Base-by-base conservation (phyloP, 2,113 vertebrate genomes). In the Bettongia penicillata region DNA sequence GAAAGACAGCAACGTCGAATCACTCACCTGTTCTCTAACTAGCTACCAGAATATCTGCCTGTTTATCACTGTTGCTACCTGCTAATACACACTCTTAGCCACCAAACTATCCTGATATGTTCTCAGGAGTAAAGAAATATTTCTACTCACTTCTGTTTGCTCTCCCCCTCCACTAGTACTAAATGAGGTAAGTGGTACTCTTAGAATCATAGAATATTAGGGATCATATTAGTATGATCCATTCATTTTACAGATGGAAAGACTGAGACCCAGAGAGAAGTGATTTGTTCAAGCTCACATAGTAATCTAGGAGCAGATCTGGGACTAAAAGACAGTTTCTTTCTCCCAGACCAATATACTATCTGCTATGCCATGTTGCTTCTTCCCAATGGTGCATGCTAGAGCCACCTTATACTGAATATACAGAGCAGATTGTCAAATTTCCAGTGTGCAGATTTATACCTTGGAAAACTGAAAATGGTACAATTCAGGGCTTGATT, bases 241-340 rank as follows among this genome's bases (percentile, higher is more conserved):
- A 95, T 25, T 68, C 37, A 10, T 89, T 50, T 95, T 95, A 92
- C 95, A 61, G 53, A 90, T 11, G 19, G 91, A 49, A 23, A 61
- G 37, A 3, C 14, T 12, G 90, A 95, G 50, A 50, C 3, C 89
- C 57, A 93, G n/a, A 94, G 77, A 77, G 77, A 8, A 93, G 3
- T 31, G 91, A 91, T 43, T 89, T 89, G 0, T 91, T 92, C 25
- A 31, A 95, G 22, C 2, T 61, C 53, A 96, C 93, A 90, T 24
- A 89, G 55, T 47, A 24, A 48, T 9, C 53, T 37, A 90, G 51
- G 51, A 19, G 52, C 93, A 89, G 31, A 93, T 91, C 0, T 51
- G 37, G 24, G n/a, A 84, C 77, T 52, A 49, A 26, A 91, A 92
- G 55, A 49, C 49, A 89, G 26, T 31, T 19, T 11, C 10, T 37